Base-by-base conservation (phyloP, 1,140 invertebrate genomes). In the Ostrea denselamellosa region DNA sequence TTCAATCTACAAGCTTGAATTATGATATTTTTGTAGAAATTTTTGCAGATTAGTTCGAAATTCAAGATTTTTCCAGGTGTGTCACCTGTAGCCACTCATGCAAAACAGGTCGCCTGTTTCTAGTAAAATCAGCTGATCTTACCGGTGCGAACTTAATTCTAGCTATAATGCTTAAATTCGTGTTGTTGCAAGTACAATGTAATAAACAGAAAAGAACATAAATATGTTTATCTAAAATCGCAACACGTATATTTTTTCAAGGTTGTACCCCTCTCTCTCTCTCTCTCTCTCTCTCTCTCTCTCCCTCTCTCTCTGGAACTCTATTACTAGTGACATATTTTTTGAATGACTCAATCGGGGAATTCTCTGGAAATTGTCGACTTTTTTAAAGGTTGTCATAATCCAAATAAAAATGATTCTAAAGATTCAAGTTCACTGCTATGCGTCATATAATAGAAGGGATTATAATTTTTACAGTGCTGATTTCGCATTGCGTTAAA, bases 71-170 rank as follows among this genome's bases (percentile, higher is more conserved):
- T 7, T 22, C 3, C 22, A 77, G 22, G 68, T 77, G 68, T 25
- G 68, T 19, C 56, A 62, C 56, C 56, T n/a, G 17, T 17, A 62
- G 25, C 12, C 25, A 77, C 22, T 77, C 68, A 77, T 77, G 68
- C 68, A 77, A 62, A 77, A 77, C 68, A 77, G 28, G 68, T 77
- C 68, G 25, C 34, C 34, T 44, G 34, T 44, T 44, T 44, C 34
- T 44, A 44, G 34, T 14, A 77, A 28, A 77, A 77, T 77, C 68
- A 77, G 68, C 68, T 77, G 68, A 77, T 77, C 68, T 9, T 77
- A 25, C 68, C 68, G 68, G 68, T 28, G 25, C 28, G 25, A 77
- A 77, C 25, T 71, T 25, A 19, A 62, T 44, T 19, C 56, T n/a
- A 62, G 56, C 56, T 62, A 62, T 7, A 56, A 9, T 25, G 22